Percentiles rank a stretch among this genome's conserved stretches.
These are phyloP conservation scores for Enoplosus armatus DNA, from an alignment of 2,797 vertebrate genomes.

Conservation along the genomic window DNA sequence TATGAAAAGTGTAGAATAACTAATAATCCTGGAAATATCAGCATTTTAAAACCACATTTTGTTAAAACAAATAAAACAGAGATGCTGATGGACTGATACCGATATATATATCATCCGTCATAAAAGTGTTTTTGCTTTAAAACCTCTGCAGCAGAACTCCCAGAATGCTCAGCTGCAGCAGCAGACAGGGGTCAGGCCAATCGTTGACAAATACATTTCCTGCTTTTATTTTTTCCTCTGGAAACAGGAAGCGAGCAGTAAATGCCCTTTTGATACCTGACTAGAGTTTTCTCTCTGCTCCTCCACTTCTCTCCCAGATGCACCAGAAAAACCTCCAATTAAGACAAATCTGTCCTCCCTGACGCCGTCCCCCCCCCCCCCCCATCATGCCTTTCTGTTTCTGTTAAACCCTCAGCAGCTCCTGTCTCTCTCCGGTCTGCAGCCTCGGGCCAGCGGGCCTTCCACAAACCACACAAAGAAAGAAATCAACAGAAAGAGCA, in stretches of 20 bases:
- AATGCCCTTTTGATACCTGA: slow-evolving; percentile 71
- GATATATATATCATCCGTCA: too few relatives aligned
- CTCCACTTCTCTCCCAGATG: slow-evolving; percentile 35
- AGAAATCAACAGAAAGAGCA: slow-evolving; percentile 37
- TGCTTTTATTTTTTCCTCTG: slow-evolving; percentile 56
- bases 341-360: slow-evolving; percentile 61
- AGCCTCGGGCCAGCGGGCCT: slow-evolving; percentile 53
- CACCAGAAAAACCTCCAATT: slow-evolving; percentile 69
- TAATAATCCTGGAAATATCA: too few relatives aligned
- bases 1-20: not conserved
- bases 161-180: slow-evolving; percentile 45
- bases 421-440: slow-evolving; percentile 45
- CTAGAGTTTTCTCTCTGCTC: slow-evolving; percentile 37
- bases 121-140: not conserved
- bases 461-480: slow-evolving; percentile 53
- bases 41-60: not conserved
- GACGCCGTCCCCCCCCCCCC: slow-evolving; percentile 33
- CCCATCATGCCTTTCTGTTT: slow-evolving; percentile 68
- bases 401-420: slow-evolving; percentile 62
- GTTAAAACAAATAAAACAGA: not conserved
- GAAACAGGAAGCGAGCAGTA: slow-evolving; percentile 65
- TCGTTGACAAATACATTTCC: slow-evolving; percentile 46
- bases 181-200: slow-evolving; percentile 25
- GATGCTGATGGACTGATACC: not conserved
- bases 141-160: slow-evolving; percentile 34